Conservation (phyloP, 2,888 invertebrate genomes). For the Epsilonema sp. region DNA sequence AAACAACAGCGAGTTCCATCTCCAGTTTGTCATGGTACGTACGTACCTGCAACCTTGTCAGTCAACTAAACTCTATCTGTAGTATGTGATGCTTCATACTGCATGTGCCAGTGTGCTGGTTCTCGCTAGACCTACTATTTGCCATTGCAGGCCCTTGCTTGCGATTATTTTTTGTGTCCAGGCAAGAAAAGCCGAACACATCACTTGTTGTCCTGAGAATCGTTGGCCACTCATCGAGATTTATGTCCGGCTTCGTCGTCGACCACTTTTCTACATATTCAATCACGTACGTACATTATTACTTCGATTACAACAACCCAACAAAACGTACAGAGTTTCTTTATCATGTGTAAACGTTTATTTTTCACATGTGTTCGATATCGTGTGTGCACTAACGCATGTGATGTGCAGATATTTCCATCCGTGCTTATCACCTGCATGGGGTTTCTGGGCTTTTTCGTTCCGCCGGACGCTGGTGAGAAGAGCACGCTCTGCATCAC, state of each 20-base stretch:
- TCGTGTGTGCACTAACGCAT: no score
- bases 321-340: no score
- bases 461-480: constrained; percentile 39
- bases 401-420: constrained; percentile 40
- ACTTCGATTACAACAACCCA: no score
- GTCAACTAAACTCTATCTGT: no score
- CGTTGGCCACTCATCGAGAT: constrained; percentile 38
- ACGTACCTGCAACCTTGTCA: no score
- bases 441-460: constrained; percentile 39
- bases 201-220: constrained; percentile 18
- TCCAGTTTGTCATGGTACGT: constrained; percentile 34
- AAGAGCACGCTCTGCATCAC: constrained; percentile 37
- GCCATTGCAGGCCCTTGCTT: no score
- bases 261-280: constrained; percentile 39
- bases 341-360: no score
- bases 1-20: constrained; percentile 70
- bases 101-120: neutral
- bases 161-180: no score
- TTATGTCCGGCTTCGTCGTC: constrained; percentile 34
- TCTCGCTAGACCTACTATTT: neutral
- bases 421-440: constrained; percentile 39
- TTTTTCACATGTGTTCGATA: no score
- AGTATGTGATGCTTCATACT: no score
- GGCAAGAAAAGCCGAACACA: constrained; percentile 12
- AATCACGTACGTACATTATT: constrained; percentile 19